Evolutionary conservation across 2,113 vertebrate genomes (phyloP).

Genomic region (Lepus timidus): DNA sequence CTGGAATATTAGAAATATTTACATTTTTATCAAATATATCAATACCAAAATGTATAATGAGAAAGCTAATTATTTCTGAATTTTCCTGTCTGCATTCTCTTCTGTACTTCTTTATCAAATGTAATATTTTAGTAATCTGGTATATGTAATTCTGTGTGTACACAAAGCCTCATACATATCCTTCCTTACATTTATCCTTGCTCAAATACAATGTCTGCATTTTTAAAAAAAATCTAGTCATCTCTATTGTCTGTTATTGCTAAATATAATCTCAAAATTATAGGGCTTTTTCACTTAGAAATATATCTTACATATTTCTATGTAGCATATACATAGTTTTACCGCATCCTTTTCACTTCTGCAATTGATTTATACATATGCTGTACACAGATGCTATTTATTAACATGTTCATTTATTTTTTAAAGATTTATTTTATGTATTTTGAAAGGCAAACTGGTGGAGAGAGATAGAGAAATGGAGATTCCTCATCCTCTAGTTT

Average conservation of each 20-base stretch:
- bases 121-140: not conserved
- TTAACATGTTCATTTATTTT: not conserved
- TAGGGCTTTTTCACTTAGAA: not conserved
- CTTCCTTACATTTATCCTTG: not conserved
- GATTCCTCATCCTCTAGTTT: too few relatives aligned
- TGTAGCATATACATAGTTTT: not conserved
- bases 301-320: not conserved
- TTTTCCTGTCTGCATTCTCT: rapidly evolving
- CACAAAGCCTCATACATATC: not conserved
- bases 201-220: not conserved
- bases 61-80: not conserved
- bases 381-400: not conserved
- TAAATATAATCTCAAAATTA: not conserved
- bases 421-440: too few relatives aligned
- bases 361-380: not conserved
- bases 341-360: not conserved
- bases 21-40: not conserved
- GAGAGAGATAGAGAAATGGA: too few relatives aligned
- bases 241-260: not conserved
- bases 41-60: not conserved
- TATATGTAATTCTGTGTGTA: not conserved
- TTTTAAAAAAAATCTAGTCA: not conserved
- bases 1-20: not conserved
- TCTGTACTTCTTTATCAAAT: not conserved
- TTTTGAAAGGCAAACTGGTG: too few relatives aligned